A percentile compares a stretch with the other conserved stretches of the same genome.
Evolutionary conservation across 2,113 vertebrate genomes (phyloP).

Genomic region (Entelurus aequoreus): DNA sequence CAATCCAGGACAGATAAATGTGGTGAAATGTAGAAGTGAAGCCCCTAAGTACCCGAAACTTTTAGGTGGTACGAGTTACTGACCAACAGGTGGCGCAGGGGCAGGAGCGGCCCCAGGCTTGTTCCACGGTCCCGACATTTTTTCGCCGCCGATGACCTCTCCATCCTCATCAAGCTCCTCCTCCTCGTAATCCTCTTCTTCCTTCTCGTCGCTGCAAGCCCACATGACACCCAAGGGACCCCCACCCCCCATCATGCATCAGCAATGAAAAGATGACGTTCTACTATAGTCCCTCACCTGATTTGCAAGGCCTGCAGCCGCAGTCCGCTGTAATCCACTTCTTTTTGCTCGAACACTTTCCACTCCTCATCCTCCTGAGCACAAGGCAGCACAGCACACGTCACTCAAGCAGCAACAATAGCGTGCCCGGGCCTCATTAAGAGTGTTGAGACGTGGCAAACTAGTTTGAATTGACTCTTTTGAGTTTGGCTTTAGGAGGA

Average conservation of each 20-base stretch:
- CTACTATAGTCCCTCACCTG: constrained; percentile 69
- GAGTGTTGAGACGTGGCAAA: background rate
- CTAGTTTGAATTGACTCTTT: too few species aligned
- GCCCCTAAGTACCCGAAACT: background rate
- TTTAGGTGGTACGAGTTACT: constrained; percentile 39
- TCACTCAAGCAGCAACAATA: background rate
- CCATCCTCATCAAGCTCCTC: constrained; percentile 88
- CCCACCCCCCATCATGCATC: too few species aligned
- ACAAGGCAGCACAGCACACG: constrained; percentile 10
- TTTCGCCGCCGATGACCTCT: constrained; percentile 81
- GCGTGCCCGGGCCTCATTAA: too few species aligned
- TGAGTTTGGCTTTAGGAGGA: too few species aligned
- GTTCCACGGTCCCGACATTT: constrained; percentile 92
- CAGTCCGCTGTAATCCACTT: constrained; percentile 94
- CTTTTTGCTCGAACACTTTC: constrained; percentile 98
- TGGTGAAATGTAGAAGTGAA: too few species aligned
- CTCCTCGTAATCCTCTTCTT: constrained; percentile 92
- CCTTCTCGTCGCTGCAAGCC: constrained; percentile 80
- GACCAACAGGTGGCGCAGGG: constrained; percentile 76
- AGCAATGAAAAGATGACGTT: background rate
- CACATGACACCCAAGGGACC: constrained; percentile 10
- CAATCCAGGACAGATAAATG: too few species aligned
- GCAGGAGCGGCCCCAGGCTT: constrained; percentile 78
- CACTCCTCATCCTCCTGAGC: constrained; percentile 93
- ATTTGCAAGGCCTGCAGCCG: constrained; percentile 94